Conservation (phyloP, 2,888 invertebrate species). For the Sceliomorpha sp. region DNA sequence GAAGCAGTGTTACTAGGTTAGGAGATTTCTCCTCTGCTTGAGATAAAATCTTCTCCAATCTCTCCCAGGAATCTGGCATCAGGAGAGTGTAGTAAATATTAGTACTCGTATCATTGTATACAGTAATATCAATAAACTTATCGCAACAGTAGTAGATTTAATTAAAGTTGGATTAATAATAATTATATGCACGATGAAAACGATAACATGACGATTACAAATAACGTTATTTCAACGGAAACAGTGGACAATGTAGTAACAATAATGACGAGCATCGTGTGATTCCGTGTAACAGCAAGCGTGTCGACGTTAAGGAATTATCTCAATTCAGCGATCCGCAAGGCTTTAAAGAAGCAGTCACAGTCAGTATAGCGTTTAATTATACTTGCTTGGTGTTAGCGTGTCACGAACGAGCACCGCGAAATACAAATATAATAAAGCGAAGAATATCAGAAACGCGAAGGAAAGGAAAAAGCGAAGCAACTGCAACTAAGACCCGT, state of each 20-base stretch:
- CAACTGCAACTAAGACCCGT: constrained; percentile 14
- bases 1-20: too few species aligned
- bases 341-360: constrained; percentile 43
- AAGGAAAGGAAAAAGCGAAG: constrained; percentile 32
- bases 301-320: constrained; percentile 24
- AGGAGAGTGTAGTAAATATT: too few species aligned
- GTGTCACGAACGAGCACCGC: constrained; percentile 55
- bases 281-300: constrained; percentile 11
- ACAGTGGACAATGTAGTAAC: neutral
- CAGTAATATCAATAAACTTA: too few species aligned
- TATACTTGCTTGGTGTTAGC: constrained; percentile 52
- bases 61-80: too few species aligned
- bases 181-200: neutral
- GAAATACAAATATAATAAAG: constrained; percentile 48
- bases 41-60: too few species aligned
- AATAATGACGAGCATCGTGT: constrained; percentile 12
- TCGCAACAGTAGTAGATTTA: too few species aligned
- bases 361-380: constrained; percentile 53
- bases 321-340: constrained; percentile 35
- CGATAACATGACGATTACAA: too few species aligned
- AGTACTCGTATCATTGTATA: too few species aligned
- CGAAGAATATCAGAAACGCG: constrained; percentile 51
- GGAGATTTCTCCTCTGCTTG: too few species aligned
- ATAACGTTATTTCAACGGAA: too few species aligned
- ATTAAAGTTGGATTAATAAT: constrained; percentile 9